Conservation (phyloP, 2,888 invertebrate genomes). For the Agriopis leucophaearia region DNA sequence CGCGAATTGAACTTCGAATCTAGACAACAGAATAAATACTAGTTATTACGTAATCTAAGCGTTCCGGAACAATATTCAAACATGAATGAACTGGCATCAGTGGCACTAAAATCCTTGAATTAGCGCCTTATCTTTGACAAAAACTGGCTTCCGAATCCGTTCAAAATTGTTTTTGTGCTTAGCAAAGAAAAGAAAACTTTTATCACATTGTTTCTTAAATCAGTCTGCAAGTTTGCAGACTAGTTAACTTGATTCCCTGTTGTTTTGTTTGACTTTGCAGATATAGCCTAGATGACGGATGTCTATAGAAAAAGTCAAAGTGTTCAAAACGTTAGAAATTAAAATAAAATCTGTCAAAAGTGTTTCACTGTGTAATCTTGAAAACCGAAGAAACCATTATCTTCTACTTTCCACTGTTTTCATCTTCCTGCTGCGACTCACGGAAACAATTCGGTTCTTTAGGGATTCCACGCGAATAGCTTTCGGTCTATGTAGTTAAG, state of each 20-base stretch:
- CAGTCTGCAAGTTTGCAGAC: no score
- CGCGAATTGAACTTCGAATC: constrained; percentile 1
- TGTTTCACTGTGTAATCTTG: no score
- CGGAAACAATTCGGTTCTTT: not conserved
- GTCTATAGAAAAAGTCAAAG: no score
- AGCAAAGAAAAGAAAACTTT: not conserved
- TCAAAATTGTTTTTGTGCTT: constrained; percentile 16
- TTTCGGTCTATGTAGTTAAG: not conserved
- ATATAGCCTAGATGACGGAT: no score
- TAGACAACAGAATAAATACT: not conserved
- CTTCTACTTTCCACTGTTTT: no score
- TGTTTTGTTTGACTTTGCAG: no score
- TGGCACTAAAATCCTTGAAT: constrained; percentile 2
- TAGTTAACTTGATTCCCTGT: no score
- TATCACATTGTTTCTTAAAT: not conserved
- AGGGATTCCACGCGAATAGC: no score
- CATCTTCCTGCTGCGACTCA: not conserved
- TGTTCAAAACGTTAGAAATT: no score
- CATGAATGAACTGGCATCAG: constrained; percentile 19
- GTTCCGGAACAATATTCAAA: constrained; percentile 8
- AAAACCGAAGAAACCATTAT: no score
- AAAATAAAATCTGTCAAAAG: no score
- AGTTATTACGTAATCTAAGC: not conserved
- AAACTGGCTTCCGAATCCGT: constrained; percentile 22
- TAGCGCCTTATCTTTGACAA: constrained; percentile 7